phyloP scores from a whole-genome alignment of 2,888 invertebrate species.

The Morinoia aosen region DNA sequence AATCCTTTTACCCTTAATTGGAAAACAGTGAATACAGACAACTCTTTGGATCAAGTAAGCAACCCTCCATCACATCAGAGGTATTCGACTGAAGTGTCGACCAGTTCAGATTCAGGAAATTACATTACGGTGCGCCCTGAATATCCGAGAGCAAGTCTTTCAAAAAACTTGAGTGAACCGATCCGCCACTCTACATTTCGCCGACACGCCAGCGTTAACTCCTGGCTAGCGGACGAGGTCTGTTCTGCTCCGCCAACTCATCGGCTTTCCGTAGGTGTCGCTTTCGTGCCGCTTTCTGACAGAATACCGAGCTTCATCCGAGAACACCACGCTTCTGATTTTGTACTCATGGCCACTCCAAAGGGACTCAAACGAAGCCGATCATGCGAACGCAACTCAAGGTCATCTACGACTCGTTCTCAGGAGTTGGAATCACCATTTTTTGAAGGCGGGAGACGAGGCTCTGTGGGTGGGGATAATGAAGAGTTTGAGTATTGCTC shows the following conservation, averaged over 20 bases:
- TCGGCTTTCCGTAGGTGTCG: conserved; percentile 6
- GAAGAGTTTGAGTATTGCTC: conserved; percentile 54
- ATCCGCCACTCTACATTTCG: not conserved
- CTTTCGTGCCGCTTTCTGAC: conserved; percentile 46
- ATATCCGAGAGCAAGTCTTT: not conserved
- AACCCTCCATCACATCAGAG: not conserved
- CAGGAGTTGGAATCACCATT: not conserved
- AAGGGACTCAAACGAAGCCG: not conserved
- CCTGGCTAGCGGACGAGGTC: not conserved
- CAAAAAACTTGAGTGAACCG: conserved; percentile 9
- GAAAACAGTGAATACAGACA: not conserved
- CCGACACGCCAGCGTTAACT: not conserved
- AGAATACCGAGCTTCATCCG: conserved; percentile 45
- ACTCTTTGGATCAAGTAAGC: not conserved
- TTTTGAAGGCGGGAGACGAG: not conserved
- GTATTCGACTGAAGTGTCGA: not conserved
- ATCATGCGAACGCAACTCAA: not conserved
- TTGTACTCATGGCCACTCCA: conserved; percentile 44
- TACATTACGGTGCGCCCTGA: conserved; percentile 17
- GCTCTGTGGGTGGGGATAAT: not conserved
- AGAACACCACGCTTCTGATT: conserved; percentile 45
- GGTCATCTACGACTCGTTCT: not conserved
- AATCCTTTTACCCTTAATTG: not conserved
- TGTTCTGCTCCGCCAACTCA: conserved; percentile 18
- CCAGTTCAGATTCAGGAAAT: not conserved